Conservation (phyloP, 2,113 vertebrate species). For the Mirounga angustirostris region DNA sequence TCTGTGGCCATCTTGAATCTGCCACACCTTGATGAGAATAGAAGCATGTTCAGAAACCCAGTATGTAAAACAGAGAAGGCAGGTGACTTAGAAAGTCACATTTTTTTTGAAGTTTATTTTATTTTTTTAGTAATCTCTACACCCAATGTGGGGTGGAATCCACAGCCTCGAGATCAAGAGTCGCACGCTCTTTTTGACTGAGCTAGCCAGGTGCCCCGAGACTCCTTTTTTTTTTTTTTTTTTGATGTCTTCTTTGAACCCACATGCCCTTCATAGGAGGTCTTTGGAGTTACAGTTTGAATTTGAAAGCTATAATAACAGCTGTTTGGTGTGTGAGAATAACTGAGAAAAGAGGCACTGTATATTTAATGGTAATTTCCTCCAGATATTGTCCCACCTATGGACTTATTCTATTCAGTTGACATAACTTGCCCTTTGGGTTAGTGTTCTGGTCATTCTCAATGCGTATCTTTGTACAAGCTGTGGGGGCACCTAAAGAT, state of each 20-base stretch:
- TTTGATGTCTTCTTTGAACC: neutral
- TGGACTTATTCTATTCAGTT: neutral
- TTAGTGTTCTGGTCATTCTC: neutral
- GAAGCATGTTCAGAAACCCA: neutral
- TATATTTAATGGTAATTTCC: neutral
- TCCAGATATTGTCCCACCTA: neutral
- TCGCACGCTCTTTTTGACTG: neutral
- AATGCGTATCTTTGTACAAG: neutral
- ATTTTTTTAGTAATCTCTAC: neutral
- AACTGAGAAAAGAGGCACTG: neutral
- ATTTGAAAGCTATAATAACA: slow-evolving; percentile 25
- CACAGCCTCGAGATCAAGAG: neutral
- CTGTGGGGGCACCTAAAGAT: slow-evolving; percentile 70
- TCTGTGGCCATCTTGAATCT: neutral
- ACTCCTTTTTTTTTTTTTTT: neutral
- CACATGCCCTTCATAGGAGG: neutral
- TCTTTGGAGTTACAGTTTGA: slow-evolving; percentile 22
- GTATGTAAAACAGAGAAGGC: neutral
- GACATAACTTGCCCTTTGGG: neutral
- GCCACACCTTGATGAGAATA: neutral
- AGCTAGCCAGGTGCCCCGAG: neutral
- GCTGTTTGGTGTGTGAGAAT: slow-evolving; percentile 45
- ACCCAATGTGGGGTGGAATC: neutral
- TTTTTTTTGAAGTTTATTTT: neutral
- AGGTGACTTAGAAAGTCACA: neutral